Percentiles rank a stretch among this genome's conserved stretches.
These are phyloP conservation scores for Clostera curtula DNA, from an alignment of 2,888 invertebrate species.

Conservation along the genomic window DNA sequence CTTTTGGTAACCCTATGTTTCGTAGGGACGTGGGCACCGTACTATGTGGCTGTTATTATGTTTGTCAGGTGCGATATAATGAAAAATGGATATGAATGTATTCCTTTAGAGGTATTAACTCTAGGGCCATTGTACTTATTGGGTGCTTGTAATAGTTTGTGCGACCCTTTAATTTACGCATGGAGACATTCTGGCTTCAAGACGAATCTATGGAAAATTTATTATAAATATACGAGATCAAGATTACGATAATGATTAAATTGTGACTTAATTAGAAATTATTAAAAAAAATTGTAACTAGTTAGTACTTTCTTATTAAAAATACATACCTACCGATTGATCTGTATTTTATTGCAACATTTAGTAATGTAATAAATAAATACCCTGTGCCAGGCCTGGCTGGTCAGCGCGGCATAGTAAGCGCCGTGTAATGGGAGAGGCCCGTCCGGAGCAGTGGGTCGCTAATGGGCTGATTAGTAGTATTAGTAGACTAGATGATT, in stretches of 20 bases:
- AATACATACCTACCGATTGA: not conserved
- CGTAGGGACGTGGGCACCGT: slow-evolving; percentile 75
- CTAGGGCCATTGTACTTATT: slow-evolving; percentile 74
- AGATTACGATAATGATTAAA: slow-evolving; percentile 10
- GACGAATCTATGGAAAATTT: slow-evolving; percentile 49
- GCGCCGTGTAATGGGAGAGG: too few species aligned
- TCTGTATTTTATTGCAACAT: not conserved
- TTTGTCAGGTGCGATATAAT: slow-evolving; percentile 64
- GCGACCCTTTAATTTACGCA: slow-evolving; percentile 77
- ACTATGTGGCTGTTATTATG: slow-evolving; percentile 67
- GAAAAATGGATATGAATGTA: slow-evolving; percentile 52
- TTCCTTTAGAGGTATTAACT: slow-evolving; percentile 63
- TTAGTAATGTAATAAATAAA: too few species aligned
- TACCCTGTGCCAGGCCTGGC: too few species aligned
- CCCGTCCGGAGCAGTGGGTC: too few species aligned
- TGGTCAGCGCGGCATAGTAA: too few species aligned
- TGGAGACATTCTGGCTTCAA: slow-evolving; percentile 79
- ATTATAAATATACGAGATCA: slow-evolving; percentile 33
- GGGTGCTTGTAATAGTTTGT: slow-evolving; percentile 70
- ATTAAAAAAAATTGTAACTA: too few species aligned
- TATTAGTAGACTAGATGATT: too few species aligned
- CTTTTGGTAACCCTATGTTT: slow-evolving; percentile 73
- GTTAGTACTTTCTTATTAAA: not conserved
- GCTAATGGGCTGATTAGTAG: too few species aligned
- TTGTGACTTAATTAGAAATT: too few species aligned